Base-by-base conservation (phyloP, 2,797 vertebrate species). In the Morelia viridis region DNA sequence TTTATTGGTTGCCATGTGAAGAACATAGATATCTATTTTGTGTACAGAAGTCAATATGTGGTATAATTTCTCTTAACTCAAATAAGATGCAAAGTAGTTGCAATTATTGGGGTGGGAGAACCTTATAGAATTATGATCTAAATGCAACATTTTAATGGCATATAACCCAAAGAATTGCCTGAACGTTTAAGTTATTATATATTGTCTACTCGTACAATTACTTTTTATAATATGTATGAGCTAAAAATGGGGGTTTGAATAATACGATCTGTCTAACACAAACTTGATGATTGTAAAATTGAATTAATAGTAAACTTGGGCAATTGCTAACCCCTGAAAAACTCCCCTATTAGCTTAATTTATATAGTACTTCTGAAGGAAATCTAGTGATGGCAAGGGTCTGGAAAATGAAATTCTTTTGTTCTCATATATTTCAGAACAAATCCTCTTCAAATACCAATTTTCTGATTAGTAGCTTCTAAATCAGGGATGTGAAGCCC, bases 151-250 rank as follows among this genome's bases (percentile, higher is more conserved):
- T 83, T 24, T 56, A 46, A 56, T 60, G 9, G n/a, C n/a, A 31
- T 35, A 31, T 87, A 87, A 11, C 57, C 86, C 24, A 61, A 61
- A 62, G 5, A 87, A 13, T 87, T 87, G 19, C 85, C 9, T 60
- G 57, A 58, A 89, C 50, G 93, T 91, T 92, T 61, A 13, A 85
- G 31, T 80, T 19, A 1, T 85, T 90, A 83, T 83, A n/a, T 61
- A 80, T 80, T 93, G 46, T 11, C 85, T 15, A 5, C 1, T 31
- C 83, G 6, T 22, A 57, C 41, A 19, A 17, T 26, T 83, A 28
- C 2, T 94, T 94, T 91, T 94, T 89, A 85, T 68, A 68, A n/a
- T 22, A 64, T 8, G 26, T 89, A 91, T 58, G 89, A 89, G 60
- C 5, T 2, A 56, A 68, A 88, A 88, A 88, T 5, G 58, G 58